Conservation (phyloP, 2,797 vertebrate species). For the Protonibea diacanthus region DNA sequence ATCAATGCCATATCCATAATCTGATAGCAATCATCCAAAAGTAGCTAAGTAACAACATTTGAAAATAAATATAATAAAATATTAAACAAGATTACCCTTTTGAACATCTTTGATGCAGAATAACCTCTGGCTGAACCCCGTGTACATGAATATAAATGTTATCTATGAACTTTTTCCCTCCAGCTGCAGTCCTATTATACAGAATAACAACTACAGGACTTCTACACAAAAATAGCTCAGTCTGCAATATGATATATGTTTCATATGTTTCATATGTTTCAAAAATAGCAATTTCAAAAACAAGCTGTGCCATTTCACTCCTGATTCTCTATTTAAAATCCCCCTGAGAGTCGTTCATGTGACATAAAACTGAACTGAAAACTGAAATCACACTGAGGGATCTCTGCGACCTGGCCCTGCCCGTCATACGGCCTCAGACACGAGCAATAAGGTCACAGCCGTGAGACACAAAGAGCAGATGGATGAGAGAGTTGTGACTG, state of each 20-base stretch:
- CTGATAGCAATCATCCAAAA: background rate
- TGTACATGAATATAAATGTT: conserved; percentile 20
- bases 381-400: background rate
- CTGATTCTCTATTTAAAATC: background rate
- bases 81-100: background rate
- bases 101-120: background rate
- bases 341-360: background rate
- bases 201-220: background rate
- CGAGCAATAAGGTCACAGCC: conserved; percentile 51
- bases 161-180: conserved; percentile 9
- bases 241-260: background rate
- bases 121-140: conserved; percentile 11
- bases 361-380: background rate
- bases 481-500: conserved; percentile 44
- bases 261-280: conserved; percentile 7
- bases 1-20: background rate
- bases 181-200: background rate
- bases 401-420: background rate
- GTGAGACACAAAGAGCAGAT: conserved; percentile 55
- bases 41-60: background rate
- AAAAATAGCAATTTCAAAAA: conserved; percentile 1
- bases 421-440: conserved; percentile 15
- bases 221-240: background rate
- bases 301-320: conserved; percentile 9
- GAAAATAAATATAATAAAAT: background rate